phyloP scores from a whole-genome alignment of 2,113 vertebrate species.

The Ailurus styani region DNA sequence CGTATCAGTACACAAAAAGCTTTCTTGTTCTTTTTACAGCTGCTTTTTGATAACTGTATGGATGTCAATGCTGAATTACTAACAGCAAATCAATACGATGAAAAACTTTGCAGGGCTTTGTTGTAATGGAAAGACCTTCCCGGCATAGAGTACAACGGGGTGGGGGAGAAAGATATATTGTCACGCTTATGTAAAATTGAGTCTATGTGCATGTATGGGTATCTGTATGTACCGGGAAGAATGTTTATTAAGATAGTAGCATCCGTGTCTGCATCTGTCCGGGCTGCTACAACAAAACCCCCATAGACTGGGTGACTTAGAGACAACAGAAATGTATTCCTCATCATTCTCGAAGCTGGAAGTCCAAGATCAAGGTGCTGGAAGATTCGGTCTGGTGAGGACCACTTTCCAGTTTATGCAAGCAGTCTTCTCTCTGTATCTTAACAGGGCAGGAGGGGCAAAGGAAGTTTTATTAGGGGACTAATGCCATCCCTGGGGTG shows the following conservation, averaged over 20 bases:
- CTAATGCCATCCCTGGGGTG: background rate
- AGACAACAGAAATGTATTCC: background rate
- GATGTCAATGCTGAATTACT: slow-evolving; percentile 4
- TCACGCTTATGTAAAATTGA: background rate
- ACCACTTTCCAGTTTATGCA: background rate
- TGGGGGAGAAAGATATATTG: background rate
- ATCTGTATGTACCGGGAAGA: background rate
- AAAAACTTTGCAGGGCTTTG: background rate
- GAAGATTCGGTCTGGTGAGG: background rate
- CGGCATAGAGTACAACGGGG: background rate
- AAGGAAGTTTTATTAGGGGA: background rate
- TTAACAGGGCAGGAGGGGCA: background rate
- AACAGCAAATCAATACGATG: background rate
- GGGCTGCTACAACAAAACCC: background rate
- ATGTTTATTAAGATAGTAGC: background rate
- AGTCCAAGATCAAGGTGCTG: background rate
- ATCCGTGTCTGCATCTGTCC: background rate
- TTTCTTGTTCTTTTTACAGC: background rate
- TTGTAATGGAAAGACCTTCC: background rate
- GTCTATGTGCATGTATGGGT: background rate
- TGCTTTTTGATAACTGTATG: background rate
- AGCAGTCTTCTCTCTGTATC: background rate
- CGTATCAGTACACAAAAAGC: background rate
- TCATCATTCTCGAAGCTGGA: background rate
- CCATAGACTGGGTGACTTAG: background rate